These are phyloP conservation scores for Chloropsis hardwickii DNA, from an alignment of 2,113 vertebrate genomes.

Conservation along the genomic window DNA sequence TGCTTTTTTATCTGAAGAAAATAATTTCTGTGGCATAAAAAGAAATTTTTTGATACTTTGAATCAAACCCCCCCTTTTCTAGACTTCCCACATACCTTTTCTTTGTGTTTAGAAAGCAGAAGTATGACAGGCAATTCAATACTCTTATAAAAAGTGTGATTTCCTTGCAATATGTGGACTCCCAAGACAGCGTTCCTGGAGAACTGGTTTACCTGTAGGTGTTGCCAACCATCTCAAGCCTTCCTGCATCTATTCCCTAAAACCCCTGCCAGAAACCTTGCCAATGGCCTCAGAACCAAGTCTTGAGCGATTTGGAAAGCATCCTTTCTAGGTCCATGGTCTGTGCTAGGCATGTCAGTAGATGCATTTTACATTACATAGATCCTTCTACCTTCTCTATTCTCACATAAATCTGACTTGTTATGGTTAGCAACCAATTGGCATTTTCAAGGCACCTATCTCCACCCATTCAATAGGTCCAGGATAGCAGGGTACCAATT, in stretches of 20 bases:
- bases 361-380: neutral
- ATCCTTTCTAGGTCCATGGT: neutral
- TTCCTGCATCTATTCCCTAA: neutral
- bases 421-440: slow-evolving; percentile 2
- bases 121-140: neutral
- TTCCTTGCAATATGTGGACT: neutral
- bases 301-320: neutral
- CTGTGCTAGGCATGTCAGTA: neutral
- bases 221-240: neutral
- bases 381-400: neutral
- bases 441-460: slow-evolving; percentile 27
- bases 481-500: neutral
- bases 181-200: neutral
- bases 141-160: neutral
- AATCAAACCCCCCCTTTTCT: slow-evolving; percentile 14
- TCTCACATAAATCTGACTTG: neutral
- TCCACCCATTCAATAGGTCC: slow-evolving; percentile 17
- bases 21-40: no score
- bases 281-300: neutral
- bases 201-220: neutral
- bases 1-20: no score
- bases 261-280: neutral
- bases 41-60: neutral
- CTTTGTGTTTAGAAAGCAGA: slow-evolving; percentile 39
- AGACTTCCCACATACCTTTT: neutral